These are phyloP conservation scores for Tribolium castaneum DNA, from an alignment of 1,140 invertebrate genomes.

Conservation along the genomic window DNA sequence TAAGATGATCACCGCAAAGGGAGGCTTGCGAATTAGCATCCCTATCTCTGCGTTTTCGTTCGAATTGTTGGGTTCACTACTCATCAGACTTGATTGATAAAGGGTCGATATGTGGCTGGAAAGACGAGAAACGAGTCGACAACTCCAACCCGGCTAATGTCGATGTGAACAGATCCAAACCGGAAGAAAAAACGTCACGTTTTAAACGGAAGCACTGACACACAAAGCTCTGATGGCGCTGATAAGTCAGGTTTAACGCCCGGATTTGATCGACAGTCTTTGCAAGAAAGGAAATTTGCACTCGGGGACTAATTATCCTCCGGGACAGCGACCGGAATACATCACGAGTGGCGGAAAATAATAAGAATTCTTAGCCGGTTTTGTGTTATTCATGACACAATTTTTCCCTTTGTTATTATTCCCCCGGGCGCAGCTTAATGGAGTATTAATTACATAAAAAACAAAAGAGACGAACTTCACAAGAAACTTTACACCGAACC, in stretches of 20 bases:
- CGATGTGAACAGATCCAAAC: slow-evolving; percentile 2
- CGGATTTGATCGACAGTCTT: slow-evolving; percentile 25
- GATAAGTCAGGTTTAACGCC: slow-evolving; percentile 27
- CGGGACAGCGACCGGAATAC: slow-evolving; percentile 10
- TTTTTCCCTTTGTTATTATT: slow-evolving; percentile 30
- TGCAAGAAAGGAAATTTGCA: slow-evolving; percentile 17
- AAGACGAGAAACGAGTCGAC: slow-evolving; percentile 26
- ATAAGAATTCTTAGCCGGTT: slow-evolving; percentile 8
- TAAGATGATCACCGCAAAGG: slow-evolving; percentile 29
- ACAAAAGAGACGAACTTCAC: slow-evolving; percentile 2
- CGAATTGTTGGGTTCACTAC: slow-evolving; percentile 27
- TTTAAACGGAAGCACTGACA: slow-evolving; percentile 24
- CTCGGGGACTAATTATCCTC: slow-evolving; percentile 26
- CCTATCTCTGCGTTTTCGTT: slow-evolving; percentile 29
- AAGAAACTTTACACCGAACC: background rate
- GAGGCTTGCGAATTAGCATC: slow-evolving; percentile 26
- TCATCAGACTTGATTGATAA: slow-evolving; percentile 28
- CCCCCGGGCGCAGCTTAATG: slow-evolving; percentile 6
- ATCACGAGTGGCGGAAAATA: slow-evolving; percentile 16
- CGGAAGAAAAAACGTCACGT: slow-evolving; percentile 31
- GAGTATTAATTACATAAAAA: slow-evolving; percentile 33
- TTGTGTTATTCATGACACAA: slow-evolving; percentile 23
- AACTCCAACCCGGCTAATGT: slow-evolving; percentile 14
- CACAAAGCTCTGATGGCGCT: slow-evolving; percentile 24
- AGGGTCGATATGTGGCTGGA: slow-evolving; percentile 18